Conservation (phyloP, 2,113 vertebrate species). For the Anthoscopus minutus region DNA sequence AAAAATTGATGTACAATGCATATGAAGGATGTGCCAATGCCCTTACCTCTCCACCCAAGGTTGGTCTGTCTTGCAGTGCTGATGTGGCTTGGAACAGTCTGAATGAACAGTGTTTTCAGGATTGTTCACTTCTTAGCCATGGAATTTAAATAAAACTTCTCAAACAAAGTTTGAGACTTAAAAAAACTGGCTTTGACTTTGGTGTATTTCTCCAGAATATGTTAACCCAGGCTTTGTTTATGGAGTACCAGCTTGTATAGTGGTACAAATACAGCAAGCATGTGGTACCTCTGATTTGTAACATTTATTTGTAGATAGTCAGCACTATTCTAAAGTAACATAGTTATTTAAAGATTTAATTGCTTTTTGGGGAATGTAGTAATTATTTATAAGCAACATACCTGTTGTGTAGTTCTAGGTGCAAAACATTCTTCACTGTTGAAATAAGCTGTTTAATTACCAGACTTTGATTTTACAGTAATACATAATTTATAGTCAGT, state of each 20-base stretch:
- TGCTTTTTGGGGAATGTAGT: not conserved
- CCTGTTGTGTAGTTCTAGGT: not conserved
- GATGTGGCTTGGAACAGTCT: not conserved
- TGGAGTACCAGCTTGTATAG: not conserved
- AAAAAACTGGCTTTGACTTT: not conserved
- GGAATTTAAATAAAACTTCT: not conserved
- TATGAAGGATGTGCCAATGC: constrained; percentile 97
- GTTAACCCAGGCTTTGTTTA: not conserved
- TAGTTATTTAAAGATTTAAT: not conserved
- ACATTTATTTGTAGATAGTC: not conserved
- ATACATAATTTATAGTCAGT: not conserved
- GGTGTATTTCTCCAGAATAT: not conserved
- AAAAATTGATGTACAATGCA: constrained; percentile 98
- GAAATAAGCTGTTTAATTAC: not conserved
- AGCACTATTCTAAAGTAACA: not conserved
- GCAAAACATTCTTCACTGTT: not conserved
- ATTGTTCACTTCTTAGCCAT: not conserved
- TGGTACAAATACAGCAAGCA: not conserved
- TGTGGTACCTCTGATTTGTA: not conserved
- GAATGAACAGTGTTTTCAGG: not conserved
- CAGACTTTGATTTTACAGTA: not conserved
- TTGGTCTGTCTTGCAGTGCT: constrained; percentile 47
- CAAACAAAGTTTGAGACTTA: not conserved
- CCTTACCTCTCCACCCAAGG: constrained; percentile 94
- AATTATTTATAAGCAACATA: not conserved